These are phyloP conservation scores for Xestia sexstrigata DNA, from an alignment of 2,888 invertebrate genomes.

Conservation along the genomic window DNA sequence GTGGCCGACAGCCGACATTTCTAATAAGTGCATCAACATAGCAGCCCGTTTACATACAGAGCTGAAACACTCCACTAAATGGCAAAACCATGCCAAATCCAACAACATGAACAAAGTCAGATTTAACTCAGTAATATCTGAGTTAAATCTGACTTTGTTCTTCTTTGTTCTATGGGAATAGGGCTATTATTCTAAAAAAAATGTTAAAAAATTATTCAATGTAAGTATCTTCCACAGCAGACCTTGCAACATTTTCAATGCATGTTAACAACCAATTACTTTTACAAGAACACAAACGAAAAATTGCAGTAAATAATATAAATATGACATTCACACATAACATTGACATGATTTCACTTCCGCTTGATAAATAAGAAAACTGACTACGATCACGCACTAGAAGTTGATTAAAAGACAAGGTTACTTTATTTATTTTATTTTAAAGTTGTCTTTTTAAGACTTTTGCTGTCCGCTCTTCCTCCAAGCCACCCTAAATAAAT, in stretches of 20 bases:
- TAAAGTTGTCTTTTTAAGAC: neutral
- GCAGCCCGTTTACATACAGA: neutral
- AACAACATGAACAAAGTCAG: neutral
- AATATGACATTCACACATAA: slow-evolving; percentile 29
- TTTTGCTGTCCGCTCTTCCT: neutral
- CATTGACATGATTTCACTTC: slow-evolving; percentile 48
- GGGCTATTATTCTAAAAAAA: neutral
- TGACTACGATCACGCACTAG: slow-evolving; percentile 20
- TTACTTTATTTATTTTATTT: slow-evolving; percentile 1
- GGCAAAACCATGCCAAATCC: neutral
- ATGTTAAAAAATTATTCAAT: neutral
- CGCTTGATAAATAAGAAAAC: slow-evolving; percentile 23
- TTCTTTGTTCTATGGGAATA: neutral
- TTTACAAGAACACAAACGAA: slow-evolving; percentile 2
- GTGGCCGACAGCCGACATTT: slow-evolving; percentile 20
- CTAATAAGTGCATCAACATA: slow-evolving; percentile 22
- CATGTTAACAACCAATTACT: slow-evolving; percentile 19
- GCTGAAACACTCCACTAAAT: neutral
- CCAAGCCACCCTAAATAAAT: slow-evolving; percentile 21
- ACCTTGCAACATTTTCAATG: neutral
- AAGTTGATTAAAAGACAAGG: slow-evolving; percentile 8
- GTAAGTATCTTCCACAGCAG: neutral
- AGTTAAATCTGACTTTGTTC: no score
- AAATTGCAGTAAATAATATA: slow-evolving; percentile 6
- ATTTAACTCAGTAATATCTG: neutral